Evolutionary conservation across 2,888 invertebrate species (phyloP), one percentile per base, ranked within the genome.

Genomic region (Hemaris fuciformis): DNA sequence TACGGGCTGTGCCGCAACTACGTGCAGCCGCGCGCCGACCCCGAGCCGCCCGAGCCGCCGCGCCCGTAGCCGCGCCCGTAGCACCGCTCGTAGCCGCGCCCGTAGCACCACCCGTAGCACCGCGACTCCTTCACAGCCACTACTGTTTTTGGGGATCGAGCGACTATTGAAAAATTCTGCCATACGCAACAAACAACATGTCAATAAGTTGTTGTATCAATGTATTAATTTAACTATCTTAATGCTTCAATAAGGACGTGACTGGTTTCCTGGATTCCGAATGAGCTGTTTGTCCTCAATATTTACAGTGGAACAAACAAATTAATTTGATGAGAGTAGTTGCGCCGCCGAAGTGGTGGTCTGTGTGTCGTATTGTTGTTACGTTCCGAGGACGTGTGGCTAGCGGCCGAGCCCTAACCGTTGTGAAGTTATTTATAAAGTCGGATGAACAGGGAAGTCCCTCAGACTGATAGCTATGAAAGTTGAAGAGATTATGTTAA

Each of bases 1-100:
- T 93, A 74, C 84, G 92, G 85, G 0, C 80, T 93, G 68, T 85
- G 88, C 68, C 89, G 92, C 71, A 88, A 89, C 83, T 79, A 81
- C 77, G 84, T 89, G 73, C 73, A 73, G 75, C 86, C 86, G 71
- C 80, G 77, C 70, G 65, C 64, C 66, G 72, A 22, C 45, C 22
- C 43, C 61, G 53, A 41, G 27, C 23, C 45, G n/a, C 62, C 1
- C 48, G 53, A 31, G 38, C 42, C 57, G 13, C n/a, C 38, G 13
- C 57, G 27, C 58, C 38, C 0, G 1, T 8, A 8, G 3, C 38
- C 31, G 31, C 10, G 10, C 8, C n/a, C n/a, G n/a, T 1, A 0
- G 4, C 31, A 4, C 31, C 10, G 6, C 6, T n/a, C n/a, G n/a
- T n/a, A n/a, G n/a, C n/a, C n/a, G n/a, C n/a, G n/a, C n/a, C n/a